Evolutionary conservation across 1,140 invertebrate genomes (phyloP).

Genomic region (fruit fly (Drosophila melanogaster)): Release_6_plus_ISO1_MT NC_004354.4:13303501-13304000

Average conservation of each 20-base stretch:
- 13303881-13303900: not conserved
- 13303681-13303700: too few relatives aligned
- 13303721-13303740: too few relatives aligned
- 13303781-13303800: not conserved
- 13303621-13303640: not conserved
- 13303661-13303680: too few relatives aligned
- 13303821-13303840: not conserved
- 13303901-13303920: conserved; percentile 14
- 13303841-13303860: not conserved
- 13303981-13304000: conserved; percentile 27
- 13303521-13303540: not conserved
- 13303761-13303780: not conserved
- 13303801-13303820: not conserved
- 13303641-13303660: not conserved
- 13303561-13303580: not conserved
- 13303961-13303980: conserved; percentile 16
- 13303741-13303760: too few relatives aligned
- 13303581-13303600: not conserved
- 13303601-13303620: not conserved
- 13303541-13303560: not conserved
- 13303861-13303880: not conserved
- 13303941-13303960: conserved; percentile 13
- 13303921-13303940: conserved; percentile 53
- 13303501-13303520: not conserved
- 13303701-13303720: too few relatives aligned